Percentiles rank a stretch among this genome's conserved stretches.
These are phyloP conservation scores for Leucoraja erinaceus DNA, from an alignment of 2,113 vertebrate species.

Conservation along the genomic window DNA sequence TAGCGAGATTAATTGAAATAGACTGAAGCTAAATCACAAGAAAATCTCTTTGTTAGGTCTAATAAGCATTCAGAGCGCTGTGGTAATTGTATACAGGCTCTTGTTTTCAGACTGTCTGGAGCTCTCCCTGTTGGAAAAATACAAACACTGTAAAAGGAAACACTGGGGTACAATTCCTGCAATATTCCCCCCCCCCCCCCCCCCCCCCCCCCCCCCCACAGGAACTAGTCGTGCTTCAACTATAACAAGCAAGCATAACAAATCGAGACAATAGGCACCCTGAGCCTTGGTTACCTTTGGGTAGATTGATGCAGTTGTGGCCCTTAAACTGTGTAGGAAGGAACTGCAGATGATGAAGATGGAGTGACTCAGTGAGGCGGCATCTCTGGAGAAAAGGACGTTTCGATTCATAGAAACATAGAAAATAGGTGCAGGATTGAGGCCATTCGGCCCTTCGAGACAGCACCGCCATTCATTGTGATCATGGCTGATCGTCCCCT, in stretches of 20 bases:
- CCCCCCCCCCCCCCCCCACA: too few relatives aligned
- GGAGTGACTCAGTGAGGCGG: too few relatives aligned
- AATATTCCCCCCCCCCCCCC: not conserved
- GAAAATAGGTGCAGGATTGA: too few relatives aligned
- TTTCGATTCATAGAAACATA: too few relatives aligned
- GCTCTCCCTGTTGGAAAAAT: not conserved
- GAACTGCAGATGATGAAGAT: too few relatives aligned
- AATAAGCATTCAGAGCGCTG: not conserved
- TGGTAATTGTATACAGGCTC: not conserved
- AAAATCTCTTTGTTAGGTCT: not conserved
- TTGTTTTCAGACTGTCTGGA: not conserved
- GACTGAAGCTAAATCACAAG: not conserved
- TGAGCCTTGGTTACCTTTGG: not conserved
- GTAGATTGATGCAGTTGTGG: too few relatives aligned
- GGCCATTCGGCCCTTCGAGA: too few relatives aligned
- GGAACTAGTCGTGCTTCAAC: not conserved
- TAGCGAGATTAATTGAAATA: not conserved
- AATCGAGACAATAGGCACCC: not conserved
- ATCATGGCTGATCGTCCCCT: too few relatives aligned
- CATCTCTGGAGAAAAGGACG: too few relatives aligned
- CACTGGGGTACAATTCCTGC: not conserved
- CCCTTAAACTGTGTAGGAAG: too few relatives aligned
- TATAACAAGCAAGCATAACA: not conserved
- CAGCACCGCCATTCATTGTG: too few relatives aligned
- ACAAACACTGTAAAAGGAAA: not conserved